Conservation (phyloP, 92 coral and sea anemone genomes). For the Porites rus region DNA sequence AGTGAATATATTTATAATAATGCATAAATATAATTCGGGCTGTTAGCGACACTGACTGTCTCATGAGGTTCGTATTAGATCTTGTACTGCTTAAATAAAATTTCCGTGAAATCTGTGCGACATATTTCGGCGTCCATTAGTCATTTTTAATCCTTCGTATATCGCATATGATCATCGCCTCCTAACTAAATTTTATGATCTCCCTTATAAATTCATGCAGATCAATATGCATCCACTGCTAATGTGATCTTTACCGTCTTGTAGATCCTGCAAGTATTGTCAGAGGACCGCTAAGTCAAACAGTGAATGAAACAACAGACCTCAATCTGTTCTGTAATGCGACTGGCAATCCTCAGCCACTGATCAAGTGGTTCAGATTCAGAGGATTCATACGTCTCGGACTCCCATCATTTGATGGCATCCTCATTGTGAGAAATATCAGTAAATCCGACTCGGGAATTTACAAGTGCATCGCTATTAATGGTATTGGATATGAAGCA, state of each 20-base stretch:
- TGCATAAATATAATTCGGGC: too few species aligned
- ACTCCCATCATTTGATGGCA: neutral
- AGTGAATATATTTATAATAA: too few species aligned
- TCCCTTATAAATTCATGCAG: too few species aligned
- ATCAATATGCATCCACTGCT: too few species aligned
- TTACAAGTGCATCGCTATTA: constrained; percentile 47
- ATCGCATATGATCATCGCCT: too few species aligned
- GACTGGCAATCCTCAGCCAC: constrained; percentile 56
- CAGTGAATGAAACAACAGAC: constrained; percentile 31
- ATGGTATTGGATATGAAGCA: constrained; percentile 48
- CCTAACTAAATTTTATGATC: too few species aligned
- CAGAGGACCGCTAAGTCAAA: neutral
- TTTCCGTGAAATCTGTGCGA: too few species aligned
- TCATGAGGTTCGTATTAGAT: too few species aligned
- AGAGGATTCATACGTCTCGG: neutral
- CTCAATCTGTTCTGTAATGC: constrained; percentile 43
- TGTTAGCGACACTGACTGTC: too few species aligned
- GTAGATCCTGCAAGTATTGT: constrained; percentile 31
- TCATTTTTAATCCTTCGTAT: too few species aligned
- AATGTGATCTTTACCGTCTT: neutral
- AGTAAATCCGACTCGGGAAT: constrained; percentile 44
- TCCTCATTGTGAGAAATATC: constrained; percentile 1
- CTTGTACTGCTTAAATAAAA: too few species aligned
- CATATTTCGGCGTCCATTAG: too few species aligned
- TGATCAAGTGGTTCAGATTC: constrained; percentile 30